A percentile compares a stretch with the other conserved stretches of the same genome.
These are phyloP conservation scores for Bolinopsis microptera DNA, from an alignment of 37 sponge, comb jelly and placozoan genomes.

Conservation along the genomic window DNA sequence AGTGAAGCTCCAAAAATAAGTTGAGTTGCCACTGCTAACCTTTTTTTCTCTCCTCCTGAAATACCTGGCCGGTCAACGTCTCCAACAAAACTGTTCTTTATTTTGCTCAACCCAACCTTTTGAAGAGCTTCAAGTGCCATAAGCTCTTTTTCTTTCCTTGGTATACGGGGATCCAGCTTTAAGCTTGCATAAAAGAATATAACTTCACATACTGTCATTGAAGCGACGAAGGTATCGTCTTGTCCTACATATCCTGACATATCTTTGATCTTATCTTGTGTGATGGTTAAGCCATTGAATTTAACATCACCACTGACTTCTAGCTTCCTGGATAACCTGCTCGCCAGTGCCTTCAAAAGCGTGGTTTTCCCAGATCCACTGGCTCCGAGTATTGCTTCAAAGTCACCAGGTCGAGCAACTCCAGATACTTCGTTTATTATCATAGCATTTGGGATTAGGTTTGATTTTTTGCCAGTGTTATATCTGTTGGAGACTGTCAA, in stretches of 20 bases:
- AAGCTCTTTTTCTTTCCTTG: neutral
- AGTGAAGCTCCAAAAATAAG: neutral
- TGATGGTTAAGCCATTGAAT: neutral
- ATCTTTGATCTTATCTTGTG: neutral
- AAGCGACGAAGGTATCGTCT: neutral
- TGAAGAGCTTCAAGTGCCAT: neutral
- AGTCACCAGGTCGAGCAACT: neutral
- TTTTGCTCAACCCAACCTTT: neutral
- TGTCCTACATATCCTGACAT: slow-evolving; percentile 11
- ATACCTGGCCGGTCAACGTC: neutral
- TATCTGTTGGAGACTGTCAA: neutral
- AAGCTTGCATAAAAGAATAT: slow-evolving; percentile 12
- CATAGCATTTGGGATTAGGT: neutral
- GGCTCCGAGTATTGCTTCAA: neutral
- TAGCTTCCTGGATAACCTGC: neutral
- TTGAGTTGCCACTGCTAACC: slow-evolving; percentile 13
- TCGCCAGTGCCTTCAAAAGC: neutral
- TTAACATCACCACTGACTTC: neutral
- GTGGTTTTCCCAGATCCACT: slow-evolving; percentile 48
- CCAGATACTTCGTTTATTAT: slow-evolving; percentile 17
- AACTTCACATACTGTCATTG: neutral
- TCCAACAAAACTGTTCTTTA: neutral
- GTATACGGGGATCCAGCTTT: neutral
- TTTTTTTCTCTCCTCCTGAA: slow-evolving; percentile 23
- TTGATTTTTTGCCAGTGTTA: neutral